These are phyloP conservation scores for Betta splendens DNA, from an alignment of 2,797 vertebrate genomes.

Conservation along the genomic window DNA sequence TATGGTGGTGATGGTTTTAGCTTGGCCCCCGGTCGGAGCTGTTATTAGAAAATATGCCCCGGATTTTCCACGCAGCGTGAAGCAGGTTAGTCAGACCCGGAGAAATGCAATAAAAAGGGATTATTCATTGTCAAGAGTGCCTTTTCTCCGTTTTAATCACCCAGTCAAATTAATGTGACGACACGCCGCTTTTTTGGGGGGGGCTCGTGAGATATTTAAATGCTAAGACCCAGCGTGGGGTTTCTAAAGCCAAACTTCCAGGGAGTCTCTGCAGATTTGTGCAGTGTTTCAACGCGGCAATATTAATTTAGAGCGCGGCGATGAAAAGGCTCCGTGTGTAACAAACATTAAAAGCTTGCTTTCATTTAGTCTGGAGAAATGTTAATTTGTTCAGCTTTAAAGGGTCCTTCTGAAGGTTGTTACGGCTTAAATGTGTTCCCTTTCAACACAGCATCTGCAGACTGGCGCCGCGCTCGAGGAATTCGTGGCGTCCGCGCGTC, in stretches of 20 bases:
- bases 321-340: constrained; percentile 5
- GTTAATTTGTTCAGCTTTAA: constrained; percentile 16
- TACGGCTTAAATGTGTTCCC: constrained; percentile 9
- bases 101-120: constrained; percentile 79
- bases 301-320: background rate
- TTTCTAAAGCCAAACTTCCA: constrained; percentile 47
- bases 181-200: constrained; percentile 43
- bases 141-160: constrained; percentile 65
- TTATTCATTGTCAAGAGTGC: constrained; percentile 64
- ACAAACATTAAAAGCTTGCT: constrained; percentile 26
- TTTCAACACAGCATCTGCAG: constrained; percentile 9
- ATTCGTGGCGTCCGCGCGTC: background rate
- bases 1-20: constrained; percentile 44
- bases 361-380: constrained; percentile 30
- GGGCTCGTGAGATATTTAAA: constrained; percentile 46
- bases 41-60: constrained; percentile 47
- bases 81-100: constrained; percentile 52
- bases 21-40: constrained; percentile 43
- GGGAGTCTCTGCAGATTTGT: constrained; percentile 9
- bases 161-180: constrained; percentile 49
- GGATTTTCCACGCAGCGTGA: constrained; percentile 69
- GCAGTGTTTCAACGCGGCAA: constrained; percentile 1
- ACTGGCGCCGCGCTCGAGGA: constrained; percentile 3
- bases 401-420: constrained; percentile 6
- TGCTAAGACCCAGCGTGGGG: constrained; percentile 55